Evolutionary conservation across 2,113 vertebrate species (phyloP).

Genomic region (Todiramphus saurophagus): DNA sequence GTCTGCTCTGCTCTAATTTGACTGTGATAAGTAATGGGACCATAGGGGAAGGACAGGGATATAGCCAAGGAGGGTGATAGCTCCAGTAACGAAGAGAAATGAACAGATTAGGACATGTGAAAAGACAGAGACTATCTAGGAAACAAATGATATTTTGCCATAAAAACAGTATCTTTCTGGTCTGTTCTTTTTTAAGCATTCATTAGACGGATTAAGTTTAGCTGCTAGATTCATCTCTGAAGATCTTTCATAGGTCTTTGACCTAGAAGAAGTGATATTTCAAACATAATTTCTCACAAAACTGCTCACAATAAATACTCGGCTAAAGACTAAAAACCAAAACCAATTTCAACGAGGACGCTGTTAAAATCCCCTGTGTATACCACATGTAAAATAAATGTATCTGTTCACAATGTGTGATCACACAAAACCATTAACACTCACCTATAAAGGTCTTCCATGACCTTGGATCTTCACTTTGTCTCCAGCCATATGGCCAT

Average conservation of each 20-base stretch:
- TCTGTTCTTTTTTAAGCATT: neutral
- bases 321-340: neutral
- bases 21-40: neutral
- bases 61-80: neutral
- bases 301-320: neutral
- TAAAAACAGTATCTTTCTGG: neutral
- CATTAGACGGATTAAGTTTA: neutral
- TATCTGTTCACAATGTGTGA: neutral
- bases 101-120: neutral
- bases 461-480: conserved; percentile 95
- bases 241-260: neutral
- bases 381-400: neutral
- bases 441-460: conserved; percentile 99
- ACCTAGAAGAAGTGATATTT: neutral
- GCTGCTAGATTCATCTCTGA: neutral
- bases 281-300: neutral
- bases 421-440: neutral
- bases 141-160: neutral
- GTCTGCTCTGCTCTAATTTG: neutral
- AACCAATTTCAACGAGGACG: neutral
- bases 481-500: conserved; percentile 97
- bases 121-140: neutral
- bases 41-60: neutral
- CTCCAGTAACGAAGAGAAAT: neutral
- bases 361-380: neutral